Percentiles rank a stretch among this genome's conserved stretches.
phyloP scores from a whole-genome alignment of 2,888 invertebrate genomes.

The Podotricha telesiphe region DNA sequence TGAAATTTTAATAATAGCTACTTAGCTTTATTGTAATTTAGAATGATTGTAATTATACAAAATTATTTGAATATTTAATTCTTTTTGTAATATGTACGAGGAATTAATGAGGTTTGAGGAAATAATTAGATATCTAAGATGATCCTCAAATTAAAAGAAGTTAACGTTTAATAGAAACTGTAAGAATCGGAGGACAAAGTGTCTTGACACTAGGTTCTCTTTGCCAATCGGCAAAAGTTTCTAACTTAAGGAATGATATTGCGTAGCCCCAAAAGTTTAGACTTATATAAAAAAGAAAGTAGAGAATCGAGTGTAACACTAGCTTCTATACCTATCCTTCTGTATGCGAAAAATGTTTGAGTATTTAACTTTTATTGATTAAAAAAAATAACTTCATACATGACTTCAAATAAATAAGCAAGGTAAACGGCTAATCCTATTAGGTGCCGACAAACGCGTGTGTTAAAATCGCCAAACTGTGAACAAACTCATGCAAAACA shows the following conservation, averaged over 20 bases:
- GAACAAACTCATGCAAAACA: constrained; percentile 73
- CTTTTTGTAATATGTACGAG: background rate
- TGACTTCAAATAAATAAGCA: constrained; percentile 29
- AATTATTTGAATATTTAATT: background rate
- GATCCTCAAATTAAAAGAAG: background rate
- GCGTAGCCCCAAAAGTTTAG: too few relatives aligned
- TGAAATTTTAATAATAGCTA: constrained; percentile 34
- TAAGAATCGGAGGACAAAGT: background rate
- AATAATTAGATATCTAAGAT: background rate
- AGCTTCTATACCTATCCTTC: too few relatives aligned
- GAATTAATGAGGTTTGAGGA: background rate
- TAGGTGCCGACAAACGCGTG: constrained; percentile 54
- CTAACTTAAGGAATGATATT: too few relatives aligned
- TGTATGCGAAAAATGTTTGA: too few relatives aligned
- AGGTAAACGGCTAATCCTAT: constrained; percentile 64
- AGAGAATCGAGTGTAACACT: too few relatives aligned
- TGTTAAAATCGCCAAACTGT: constrained; percentile 69
- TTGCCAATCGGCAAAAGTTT: too few relatives aligned
- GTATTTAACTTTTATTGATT: background rate
- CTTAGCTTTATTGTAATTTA: constrained; percentile 23
- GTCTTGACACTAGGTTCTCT: too few relatives aligned
- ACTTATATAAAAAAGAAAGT: too few relatives aligned
- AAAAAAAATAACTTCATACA: constrained; percentile 8
- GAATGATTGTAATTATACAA: background rate
- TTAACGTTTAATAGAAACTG: background rate